These are phyloP conservation scores for Drosophila prolongata DNA, from an alignment of 2,888 invertebrate genomes.

Conservation along the genomic window DNA sequence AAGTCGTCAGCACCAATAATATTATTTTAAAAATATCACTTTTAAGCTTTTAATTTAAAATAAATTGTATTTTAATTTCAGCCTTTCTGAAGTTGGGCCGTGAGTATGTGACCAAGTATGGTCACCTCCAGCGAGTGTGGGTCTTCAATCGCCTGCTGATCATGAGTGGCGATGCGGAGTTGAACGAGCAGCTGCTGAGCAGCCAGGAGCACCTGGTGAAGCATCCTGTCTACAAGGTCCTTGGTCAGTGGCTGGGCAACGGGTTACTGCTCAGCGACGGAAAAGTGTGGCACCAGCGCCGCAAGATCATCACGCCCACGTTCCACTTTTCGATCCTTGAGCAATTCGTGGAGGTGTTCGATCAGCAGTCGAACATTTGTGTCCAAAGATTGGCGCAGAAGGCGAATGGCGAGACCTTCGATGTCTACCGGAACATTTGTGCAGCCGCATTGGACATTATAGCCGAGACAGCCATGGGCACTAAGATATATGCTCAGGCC, in stretches of 20 bases:
- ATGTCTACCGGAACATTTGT: slow-evolving; percentile 87
- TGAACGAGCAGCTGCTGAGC: slow-evolving; percentile 84
- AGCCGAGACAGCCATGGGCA: slow-evolving; percentile 82
- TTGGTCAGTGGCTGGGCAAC: slow-evolving; percentile 79
- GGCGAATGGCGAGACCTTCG: slow-evolving; percentile 83
- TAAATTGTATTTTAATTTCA: slow-evolving; percentile 6
- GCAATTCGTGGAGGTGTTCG: slow-evolving; percentile 89
- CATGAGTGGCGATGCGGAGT: slow-evolving; percentile 83
- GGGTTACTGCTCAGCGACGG: slow-evolving; percentile 81
- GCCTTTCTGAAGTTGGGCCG: slow-evolving; percentile 52
- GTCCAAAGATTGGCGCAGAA: slow-evolving; percentile 86
- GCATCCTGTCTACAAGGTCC: slow-evolving; percentile 71
- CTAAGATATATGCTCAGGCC: slow-evolving; percentile 85
- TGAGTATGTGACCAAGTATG: slow-evolving; percentile 69
- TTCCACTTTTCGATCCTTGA: slow-evolving; percentile 92
- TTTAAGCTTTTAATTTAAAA: not conserved
- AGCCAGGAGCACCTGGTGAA: slow-evolving; percentile 78
- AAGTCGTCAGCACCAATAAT: no score
- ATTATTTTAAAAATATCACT: no score
- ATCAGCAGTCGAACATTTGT: slow-evolving; percentile 87
- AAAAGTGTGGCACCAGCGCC: slow-evolving; percentile 87
- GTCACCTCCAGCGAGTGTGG: slow-evolving; percentile 82
- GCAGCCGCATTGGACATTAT: slow-evolving; percentile 87
- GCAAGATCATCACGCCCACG: slow-evolving; percentile 90
- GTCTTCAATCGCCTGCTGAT: slow-evolving; percentile 84